Percentiles rank a stretch among this genome's conserved stretches.
Evolutionary conservation across 2,797 vertebrate genomes (phyloP).

Genomic region (Poecilia velifera): DNA sequence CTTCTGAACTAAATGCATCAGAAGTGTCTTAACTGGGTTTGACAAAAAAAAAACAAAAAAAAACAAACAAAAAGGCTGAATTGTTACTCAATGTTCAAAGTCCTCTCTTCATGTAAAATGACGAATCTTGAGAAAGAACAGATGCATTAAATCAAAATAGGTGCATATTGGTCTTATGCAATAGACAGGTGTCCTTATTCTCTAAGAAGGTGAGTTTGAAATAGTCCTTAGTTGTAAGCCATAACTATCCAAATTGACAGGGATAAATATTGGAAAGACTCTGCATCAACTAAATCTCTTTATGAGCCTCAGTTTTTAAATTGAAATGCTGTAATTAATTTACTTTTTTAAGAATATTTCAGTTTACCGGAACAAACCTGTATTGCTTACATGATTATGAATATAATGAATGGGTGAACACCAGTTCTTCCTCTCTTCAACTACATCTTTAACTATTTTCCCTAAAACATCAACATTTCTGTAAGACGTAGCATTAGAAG

Average conservation of each 20-base stretch:
- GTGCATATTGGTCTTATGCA: background rate
- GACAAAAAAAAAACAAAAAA: background rate
- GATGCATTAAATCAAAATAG: background rate
- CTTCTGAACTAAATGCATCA: background rate
- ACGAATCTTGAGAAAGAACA: background rate
- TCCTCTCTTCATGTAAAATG: background rate
- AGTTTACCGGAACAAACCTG: background rate
- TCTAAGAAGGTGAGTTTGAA: background rate
- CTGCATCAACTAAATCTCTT: background rate
- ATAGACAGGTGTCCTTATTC: background rate
- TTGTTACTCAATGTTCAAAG: background rate
- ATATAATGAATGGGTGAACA: background rate
- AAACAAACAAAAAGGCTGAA: background rate
- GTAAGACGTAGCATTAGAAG: conserved; percentile 11
- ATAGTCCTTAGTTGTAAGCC: background rate
- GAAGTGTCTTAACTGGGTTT: background rate
- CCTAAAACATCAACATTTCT: conserved; percentile 12
- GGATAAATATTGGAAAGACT: background rate
- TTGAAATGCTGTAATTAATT: background rate
- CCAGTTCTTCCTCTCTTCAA: background rate
- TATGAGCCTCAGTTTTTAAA: background rate
- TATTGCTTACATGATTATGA: background rate
- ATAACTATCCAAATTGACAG: background rate
- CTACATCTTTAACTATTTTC: conserved; percentile 7
- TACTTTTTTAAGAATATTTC: background rate